Evolutionary conservation across 2,113 vertebrate genomes (phyloP).

Genomic region (Neotoma lepida): DNA sequence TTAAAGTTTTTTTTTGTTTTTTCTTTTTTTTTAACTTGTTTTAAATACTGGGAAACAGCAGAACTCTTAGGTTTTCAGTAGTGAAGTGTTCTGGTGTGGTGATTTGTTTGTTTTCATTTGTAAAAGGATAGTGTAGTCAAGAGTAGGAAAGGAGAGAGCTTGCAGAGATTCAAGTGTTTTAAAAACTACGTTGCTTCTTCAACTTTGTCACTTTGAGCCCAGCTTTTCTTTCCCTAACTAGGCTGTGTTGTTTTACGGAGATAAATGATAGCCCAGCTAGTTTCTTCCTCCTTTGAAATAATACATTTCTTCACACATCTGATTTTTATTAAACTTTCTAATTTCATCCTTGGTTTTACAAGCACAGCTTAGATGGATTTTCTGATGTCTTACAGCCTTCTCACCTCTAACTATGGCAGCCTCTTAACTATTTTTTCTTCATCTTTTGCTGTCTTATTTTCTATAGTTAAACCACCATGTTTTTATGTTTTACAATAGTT

Average conservation of each 20-base stretch:
- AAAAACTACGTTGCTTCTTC: background rate
- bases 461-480: background rate
- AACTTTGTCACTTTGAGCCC: background rate
- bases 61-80: slow-evolving; percentile 41
- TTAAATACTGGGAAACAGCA: slow-evolving; percentile 49
- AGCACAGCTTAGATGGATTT: background rate
- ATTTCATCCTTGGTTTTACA: slow-evolving; percentile 36
- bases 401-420: background rate
- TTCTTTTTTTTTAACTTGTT: slow-evolving; percentile 20
- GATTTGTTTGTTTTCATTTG: background rate
- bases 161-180: background rate
- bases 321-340: slow-evolving; percentile 36
- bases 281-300: slow-evolving; percentile 4
- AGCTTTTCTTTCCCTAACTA: slow-evolving; percentile 17
- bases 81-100: slow-evolving; percentile 11
- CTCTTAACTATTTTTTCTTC: slow-evolving; percentile 28
- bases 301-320: background rate
- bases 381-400: background rate
- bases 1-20: slow-evolving; percentile 54
- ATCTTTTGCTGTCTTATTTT: slow-evolving; percentile 23
- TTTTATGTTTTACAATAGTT: slow-evolving; percentile 57
- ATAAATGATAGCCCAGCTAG: background rate
- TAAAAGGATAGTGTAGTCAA: background rate
- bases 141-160: background rate
- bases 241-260: background rate